Base-by-base conservation (phyloP, 1,140 invertebrate species). In the Zaprionus vittiger region DNA sequence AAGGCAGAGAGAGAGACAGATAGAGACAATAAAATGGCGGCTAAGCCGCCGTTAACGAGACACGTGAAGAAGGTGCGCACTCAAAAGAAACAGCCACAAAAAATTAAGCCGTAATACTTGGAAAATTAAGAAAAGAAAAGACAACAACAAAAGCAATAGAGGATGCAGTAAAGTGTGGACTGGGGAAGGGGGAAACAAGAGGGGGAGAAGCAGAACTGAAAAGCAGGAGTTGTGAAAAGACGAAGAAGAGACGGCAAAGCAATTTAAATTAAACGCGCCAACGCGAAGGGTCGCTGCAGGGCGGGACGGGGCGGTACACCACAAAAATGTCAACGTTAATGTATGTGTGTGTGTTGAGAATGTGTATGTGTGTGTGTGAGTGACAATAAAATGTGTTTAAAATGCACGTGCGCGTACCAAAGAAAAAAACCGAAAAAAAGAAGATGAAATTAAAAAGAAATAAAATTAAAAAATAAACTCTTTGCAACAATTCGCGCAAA, bases 261-360 rank as follows among this genome's bases (percentile, higher is more conserved):
- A 86, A 86, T 86, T 86, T 83, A 86, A 86, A 86, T 86, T 86
- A 85, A 85, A 84, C 75, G 82, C 78, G 66, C 63, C 69, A 71
- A 74, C 76, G 56, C 74, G 71, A 64, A 9, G 63, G 71, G 68
- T 20, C 17, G 37, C 72, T 14, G 28, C 31, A 26, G 7, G 24
- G 28, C 26, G 17, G 5, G 44, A 20, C 34, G 47, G 26, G 38
- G 37, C 26, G 26, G 20, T 37, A 61, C 71, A 69, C 64, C 73
- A 69, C 83, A 80, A 77, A 82, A 83, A 68, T 77, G 69, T 69
- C 74, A 79, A 72, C 68, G 55, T 57, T 15, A 64, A 64, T 77
- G 64, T 55, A 37, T 65, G 65, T 69, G 52, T 66, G 22, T 52
- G 57, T 72, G 24, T 64, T 60, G 57, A 37, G 73, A 64, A 44